These are phyloP conservation scores for Cheirogaleus major DNA, from an alignment of 2,797 vertebrate genomes.

Conservation along the genomic window DNA sequence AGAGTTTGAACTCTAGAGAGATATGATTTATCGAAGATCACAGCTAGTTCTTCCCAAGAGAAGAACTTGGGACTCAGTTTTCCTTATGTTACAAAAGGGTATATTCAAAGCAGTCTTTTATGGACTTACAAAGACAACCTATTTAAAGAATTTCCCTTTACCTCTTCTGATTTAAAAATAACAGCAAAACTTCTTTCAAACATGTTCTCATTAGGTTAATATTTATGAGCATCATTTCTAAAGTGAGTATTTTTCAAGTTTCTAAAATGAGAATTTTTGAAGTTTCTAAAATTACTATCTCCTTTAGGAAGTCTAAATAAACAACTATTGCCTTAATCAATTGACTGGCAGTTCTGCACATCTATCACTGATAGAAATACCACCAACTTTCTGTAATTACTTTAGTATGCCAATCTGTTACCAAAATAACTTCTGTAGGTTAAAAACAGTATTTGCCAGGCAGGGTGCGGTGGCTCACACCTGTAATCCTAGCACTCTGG, in stretches of 20 bases:
- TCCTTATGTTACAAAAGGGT: background rate
- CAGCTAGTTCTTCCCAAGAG: background rate
- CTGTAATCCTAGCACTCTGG: no score
- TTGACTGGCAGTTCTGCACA: background rate
- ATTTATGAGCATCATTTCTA: slow-evolving; percentile 26
- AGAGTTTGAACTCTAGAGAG: background rate
- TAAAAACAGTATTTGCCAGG: background rate
- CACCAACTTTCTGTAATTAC: background rate
- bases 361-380: background rate
- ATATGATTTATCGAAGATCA: background rate
- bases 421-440: slow-evolving; percentile 31
- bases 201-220: slow-evolving; percentile 11
- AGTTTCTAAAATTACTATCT: slow-evolving; percentile 51
- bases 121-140: background rate
- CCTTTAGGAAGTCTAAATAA: slow-evolving; percentile 41
- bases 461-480: no score
- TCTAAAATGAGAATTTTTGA: slow-evolving; percentile 48
- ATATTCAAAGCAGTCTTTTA: background rate
- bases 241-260: slow-evolving; percentile 34
- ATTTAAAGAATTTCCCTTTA: background rate
- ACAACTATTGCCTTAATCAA: background rate
- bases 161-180: background rate
- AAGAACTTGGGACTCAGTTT: background rate
- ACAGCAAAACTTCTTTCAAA: slow-evolving; percentile 18
- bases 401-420: background rate